Base-by-base conservation (phyloP, 2,888 invertebrate species). In the Liposcelis brunnea region DNA sequence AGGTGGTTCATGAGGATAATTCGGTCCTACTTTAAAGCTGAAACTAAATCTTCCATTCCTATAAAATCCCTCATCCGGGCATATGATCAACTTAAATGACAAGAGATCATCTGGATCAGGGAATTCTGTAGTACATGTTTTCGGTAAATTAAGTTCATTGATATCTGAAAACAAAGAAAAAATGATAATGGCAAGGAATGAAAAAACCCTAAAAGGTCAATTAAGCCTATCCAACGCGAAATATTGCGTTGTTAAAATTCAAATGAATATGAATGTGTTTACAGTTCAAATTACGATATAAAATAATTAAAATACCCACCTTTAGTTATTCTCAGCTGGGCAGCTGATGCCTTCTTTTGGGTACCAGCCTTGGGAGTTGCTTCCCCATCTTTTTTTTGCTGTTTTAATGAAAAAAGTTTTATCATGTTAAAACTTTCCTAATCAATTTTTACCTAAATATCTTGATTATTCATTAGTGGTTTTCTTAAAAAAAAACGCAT, bases 301-400 rank as follows among this genome's bases (percentile, higher is more conserved):
- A 32, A 43, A 42, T 34, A 43, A 34, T 33, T 6, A 15, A 14
- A 1, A 33, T 10, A 33, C 42, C 48, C 47, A 93, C 94, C 94
- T 87, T 95, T 97, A 64, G 91, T 90, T 60, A 95, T 91, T 66
- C 95, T 79, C 60, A 95, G 72, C 66, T 95, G 94, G 52, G 95
- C 95, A 56, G 95, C 94, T 53, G 93, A 91, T 53, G 91, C 86
- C 67, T 90, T 90, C 68, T 93, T 89, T 65, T 85, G 85, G 60
- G 74, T 75, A 50, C 77, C 76, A 58, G 72, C 67, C 61, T 71
- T 74, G 55, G 84, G 81, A 52, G 75, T 75, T 56, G 83, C 77
- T 65, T 87, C 89, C 60, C 89, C 93, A 75, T 94, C 93, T 74
- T 94, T 94, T 72, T 93, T 91, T 70, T 94, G 91, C 72, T 95